Evolutionary conservation across 1,140 invertebrate genomes (phyloP).

Genomic region (Papilio aristodemus): DNA sequence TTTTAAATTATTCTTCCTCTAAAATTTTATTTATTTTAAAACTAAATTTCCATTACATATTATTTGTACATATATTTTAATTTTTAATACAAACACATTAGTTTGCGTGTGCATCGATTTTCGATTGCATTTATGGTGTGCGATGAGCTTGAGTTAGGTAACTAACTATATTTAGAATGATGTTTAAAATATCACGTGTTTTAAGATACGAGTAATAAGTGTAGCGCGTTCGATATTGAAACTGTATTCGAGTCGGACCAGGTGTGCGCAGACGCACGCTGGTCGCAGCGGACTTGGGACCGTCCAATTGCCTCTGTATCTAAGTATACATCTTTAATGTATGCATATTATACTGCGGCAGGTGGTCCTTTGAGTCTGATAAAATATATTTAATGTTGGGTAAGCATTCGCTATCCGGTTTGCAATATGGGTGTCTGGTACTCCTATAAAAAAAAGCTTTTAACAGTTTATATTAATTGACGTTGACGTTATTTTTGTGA

Average conservation of each 20-base stretch:
- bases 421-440: conserved; percentile 27
- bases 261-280: conserved; percentile 27
- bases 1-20: no score
- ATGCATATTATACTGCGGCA: conserved; percentile 29
- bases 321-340: conserved; percentile 26
- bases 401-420: conserved; percentile 33
- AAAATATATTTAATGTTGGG: conserved; percentile 30
- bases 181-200: background rate
- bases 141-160: no score
- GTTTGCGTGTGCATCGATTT: no score
- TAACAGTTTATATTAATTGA: background rate
- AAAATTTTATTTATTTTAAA: no score
- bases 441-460: background rate
- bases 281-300: background rate
- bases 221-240: conserved; percentile 17
- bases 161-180: no score
- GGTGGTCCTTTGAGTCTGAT: conserved; percentile 26
- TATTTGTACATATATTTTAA: no score
- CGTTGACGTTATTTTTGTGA: background rate
- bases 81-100: no score
- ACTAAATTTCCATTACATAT: no score
- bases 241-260: conserved; percentile 7
- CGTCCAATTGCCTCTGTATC: conserved; percentile 20
- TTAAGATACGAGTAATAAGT: background rate
- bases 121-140: no score